These are phyloP conservation scores for Cyprinella venusta DNA, from an alignment of 2,797 vertebrate species.

Conservation along the genomic window DNA sequence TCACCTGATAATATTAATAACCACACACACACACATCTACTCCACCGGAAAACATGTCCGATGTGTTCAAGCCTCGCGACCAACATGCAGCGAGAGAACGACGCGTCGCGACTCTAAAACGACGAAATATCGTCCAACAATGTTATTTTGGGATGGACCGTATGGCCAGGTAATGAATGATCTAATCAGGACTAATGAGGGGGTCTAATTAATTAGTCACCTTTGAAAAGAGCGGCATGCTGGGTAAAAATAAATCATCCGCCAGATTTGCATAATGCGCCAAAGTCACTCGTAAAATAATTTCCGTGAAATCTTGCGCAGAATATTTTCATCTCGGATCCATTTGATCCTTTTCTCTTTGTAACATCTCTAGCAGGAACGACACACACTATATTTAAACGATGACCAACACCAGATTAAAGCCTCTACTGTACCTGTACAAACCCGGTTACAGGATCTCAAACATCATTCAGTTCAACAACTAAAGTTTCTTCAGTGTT, in stretches of 20 bases:
- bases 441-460: neutral
- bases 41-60: neutral
- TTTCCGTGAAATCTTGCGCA: neutral
- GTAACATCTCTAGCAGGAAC: neutral
- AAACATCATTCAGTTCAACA: too few species aligned
- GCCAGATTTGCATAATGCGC: constrained; percentile 23
- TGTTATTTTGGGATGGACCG: constrained; percentile 1
- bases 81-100: constrained; percentile 12
- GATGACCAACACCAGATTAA: neutral
- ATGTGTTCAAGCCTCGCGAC: neutral
- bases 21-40: constrained; percentile 29
- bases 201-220: constrained; percentile 34
- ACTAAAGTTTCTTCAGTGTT: neutral
- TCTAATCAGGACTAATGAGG: constrained; percentile 32
- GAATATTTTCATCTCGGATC: neutral
- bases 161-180: constrained; percentile 25
- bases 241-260: constrained; percentile 10
- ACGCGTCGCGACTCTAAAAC: neutral
- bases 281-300: constrained; percentile 9
- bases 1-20: constrained; percentile 23
- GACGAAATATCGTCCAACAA: neutral
- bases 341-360: neutral
- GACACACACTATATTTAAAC: neutral
- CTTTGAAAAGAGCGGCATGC: constrained; percentile 40
- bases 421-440: neutral